These are phyloP conservation scores for Onychostruthus taczanowskii DNA, from an alignment of 2,113 vertebrate genomes.

Conservation along the genomic window DNA sequence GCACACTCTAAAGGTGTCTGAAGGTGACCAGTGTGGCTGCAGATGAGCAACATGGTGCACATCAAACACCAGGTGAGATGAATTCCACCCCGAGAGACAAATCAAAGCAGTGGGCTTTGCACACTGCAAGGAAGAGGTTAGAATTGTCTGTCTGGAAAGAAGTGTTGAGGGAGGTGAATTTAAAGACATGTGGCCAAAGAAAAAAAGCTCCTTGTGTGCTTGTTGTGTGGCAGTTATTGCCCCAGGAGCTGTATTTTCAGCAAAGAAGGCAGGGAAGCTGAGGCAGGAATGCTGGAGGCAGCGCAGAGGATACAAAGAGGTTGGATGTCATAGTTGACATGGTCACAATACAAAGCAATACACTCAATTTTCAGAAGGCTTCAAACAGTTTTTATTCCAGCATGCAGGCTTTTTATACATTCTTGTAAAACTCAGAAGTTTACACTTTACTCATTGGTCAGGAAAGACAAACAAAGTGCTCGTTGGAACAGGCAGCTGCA, in stretches of 20 bases:
- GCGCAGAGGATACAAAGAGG: neutral
- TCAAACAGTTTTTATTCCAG: neutral
- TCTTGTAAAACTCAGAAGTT: neutral
- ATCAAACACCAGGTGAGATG: neutral
- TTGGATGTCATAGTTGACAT: neutral
- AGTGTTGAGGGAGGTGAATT: neutral
- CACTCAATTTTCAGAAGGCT: neutral
- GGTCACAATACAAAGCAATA: neutral
- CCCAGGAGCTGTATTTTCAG: neutral
- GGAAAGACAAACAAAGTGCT: neutral
- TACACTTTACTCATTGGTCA: neutral
- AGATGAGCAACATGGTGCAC: neutral
- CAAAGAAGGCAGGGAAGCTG: neutral
- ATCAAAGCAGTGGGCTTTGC: slow-evolving; percentile 1
- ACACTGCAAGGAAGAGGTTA: neutral
- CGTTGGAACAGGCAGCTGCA: neutral
- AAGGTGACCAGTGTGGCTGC: slow-evolving; percentile 25
- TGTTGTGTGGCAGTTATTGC: neutral
- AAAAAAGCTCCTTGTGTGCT: neutral
- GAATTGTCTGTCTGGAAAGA: neutral
- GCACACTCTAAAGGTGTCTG: neutral
- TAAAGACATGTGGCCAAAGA: neutral
- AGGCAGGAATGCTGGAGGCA: neutral
- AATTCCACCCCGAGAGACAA: neutral
- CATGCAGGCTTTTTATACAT: neutral